Percentiles rank a stretch among this genome's conserved stretches.
phyloP scores from a whole-genome alignment of 1,140 invertebrate species.

The Bombus turneri region DNA sequence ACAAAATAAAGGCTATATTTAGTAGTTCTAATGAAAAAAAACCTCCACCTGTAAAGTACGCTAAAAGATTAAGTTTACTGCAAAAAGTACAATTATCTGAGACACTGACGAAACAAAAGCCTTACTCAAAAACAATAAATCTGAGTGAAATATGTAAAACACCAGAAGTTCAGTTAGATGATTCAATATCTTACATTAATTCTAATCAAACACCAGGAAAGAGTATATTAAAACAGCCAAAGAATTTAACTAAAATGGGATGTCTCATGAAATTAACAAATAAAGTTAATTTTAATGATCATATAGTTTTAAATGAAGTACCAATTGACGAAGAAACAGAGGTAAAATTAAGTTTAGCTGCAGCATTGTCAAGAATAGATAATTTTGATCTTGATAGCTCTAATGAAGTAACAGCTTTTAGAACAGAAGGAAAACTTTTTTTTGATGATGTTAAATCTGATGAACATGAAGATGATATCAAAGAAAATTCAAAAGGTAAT shows the following conservation, averaged over 20 bases:
- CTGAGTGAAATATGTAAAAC: constrained; percentile 73
- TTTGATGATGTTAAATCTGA: constrained; percentile 67
- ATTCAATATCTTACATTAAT: constrained; percentile 74
- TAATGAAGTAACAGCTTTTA: constrained; percentile 25
- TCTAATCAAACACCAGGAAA: constrained; percentile 76
- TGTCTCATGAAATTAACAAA: constrained; percentile 52
- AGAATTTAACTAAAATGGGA: constrained; percentile 41
- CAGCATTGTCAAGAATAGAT: constrained; percentile 65
- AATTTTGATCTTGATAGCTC: constrained; percentile 49
- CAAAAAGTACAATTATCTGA: constrained; percentile 56
- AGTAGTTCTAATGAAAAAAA: background rate
- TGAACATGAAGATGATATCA: background rate
- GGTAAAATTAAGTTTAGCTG: constrained; percentile 47
- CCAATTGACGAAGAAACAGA: constrained; percentile 58
- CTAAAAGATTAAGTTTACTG: constrained; percentile 15
- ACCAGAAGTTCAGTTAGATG: constrained; percentile 72
- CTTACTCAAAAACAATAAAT: constrained; percentile 70
- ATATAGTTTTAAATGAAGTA: constrained; percentile 57
- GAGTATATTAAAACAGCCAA: constrained; percentile 75
- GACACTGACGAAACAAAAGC: constrained; percentile 54
- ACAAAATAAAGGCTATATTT: constrained; percentile 18
- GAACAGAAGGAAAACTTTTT: constrained; percentile 60
- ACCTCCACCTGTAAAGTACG: background rate
- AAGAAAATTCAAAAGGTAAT: background rate
- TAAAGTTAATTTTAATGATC: constrained; percentile 69